Evolutionary conservation across 1,140 invertebrate species (phyloP).

Genomic region (Grapholita molesta): DNA sequence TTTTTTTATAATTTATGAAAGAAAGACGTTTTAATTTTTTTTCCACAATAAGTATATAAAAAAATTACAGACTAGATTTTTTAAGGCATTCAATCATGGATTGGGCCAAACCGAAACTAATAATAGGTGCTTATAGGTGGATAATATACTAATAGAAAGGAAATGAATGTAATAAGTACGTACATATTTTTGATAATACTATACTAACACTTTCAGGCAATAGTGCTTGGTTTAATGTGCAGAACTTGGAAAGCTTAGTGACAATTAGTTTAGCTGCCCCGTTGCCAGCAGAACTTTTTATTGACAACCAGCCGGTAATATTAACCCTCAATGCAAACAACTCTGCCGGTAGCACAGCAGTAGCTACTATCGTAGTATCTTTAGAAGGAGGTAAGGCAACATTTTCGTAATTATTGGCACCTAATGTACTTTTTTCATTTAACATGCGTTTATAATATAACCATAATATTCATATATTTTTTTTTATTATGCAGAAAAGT

Average conservation of each 20-base stretch:
- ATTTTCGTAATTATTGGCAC: background rate
- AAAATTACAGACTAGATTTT: no score
- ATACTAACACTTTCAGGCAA: background rate
- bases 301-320: background rate
- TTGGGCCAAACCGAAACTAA: background rate
- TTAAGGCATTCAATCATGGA: no score
- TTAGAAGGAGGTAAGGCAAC: background rate
- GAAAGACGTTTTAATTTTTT: no score
- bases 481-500: no score
- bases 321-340: background rate
- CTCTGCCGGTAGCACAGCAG: background rate
- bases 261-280: constrained; percentile 1
- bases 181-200: background rate
- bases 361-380: background rate
- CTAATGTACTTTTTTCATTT: background rate
- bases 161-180: no score
- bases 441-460: background rate
- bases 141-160: background rate
- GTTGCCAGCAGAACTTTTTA: background rate
- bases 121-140: background rate
- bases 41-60: no score
- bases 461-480: background rate
- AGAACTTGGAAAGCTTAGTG: background rate
- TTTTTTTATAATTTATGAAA: no score
- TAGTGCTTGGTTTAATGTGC: background rate